Percentiles rank a stretch among this genome's conserved stretches.
Conservation (phyloP, 2,888 invertebrate genomes). For the Pyrgus malvae region DNA sequence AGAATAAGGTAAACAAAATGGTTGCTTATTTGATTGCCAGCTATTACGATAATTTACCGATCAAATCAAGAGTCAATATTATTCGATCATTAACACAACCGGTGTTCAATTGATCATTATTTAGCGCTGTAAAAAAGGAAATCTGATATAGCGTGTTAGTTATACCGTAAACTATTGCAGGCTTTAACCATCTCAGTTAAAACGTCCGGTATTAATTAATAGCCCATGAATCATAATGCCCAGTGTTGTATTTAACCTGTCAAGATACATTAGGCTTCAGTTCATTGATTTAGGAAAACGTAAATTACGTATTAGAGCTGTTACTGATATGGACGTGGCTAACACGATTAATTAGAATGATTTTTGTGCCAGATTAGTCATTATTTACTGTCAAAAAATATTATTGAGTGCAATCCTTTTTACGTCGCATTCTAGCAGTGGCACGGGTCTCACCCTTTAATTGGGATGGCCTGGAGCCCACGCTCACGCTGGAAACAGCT, state of each 20-base stretch:
- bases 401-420: too few species aligned
- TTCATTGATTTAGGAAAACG: neutral
- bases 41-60: neutral
- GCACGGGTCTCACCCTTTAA: too few species aligned
- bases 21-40: neutral
- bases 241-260: neutral
- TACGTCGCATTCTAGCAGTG: too few species aligned
- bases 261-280: neutral
- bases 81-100: neutral
- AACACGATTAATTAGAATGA: too few species aligned
- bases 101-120: neutral
- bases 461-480: too few species aligned
- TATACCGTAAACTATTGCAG: neutral
- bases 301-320: neutral
- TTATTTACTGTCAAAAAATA: too few species aligned
- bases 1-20: too few species aligned
- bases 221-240: neutral
- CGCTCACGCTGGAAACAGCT: too few species aligned
- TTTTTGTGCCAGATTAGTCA: too few species aligned
- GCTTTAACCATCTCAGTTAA: neutral
- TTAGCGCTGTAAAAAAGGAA: neutral
- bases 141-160: constrained; percentile 1
- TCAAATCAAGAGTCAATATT: too few species aligned
- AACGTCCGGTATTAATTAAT: constrained; percentile 1
- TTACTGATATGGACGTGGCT: too few species aligned